phyloP scores from a whole-genome alignment of 2,113 vertebrate genomes.

The Myiozetetes cayanensis region DNA sequence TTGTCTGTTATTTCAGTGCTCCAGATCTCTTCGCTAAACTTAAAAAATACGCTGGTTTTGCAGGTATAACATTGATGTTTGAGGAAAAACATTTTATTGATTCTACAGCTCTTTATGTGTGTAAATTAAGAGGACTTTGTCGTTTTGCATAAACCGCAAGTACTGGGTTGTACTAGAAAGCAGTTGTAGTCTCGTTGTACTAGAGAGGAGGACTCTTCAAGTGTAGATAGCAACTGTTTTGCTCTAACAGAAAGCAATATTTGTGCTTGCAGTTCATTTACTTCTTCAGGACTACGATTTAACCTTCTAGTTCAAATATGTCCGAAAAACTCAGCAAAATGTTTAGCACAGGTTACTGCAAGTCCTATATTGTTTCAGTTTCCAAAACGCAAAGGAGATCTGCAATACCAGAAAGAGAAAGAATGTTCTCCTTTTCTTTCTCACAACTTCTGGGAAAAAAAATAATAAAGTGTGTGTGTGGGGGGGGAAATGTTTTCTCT shows the following conservation, averaged over 20 bases:
- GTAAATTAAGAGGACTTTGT: not conserved
- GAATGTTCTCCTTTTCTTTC: not conserved
- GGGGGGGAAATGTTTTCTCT: not conserved
- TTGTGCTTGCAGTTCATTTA: not conserved
- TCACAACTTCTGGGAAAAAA: not conserved
- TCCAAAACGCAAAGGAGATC: not conserved
- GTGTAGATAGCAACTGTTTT: not conserved
- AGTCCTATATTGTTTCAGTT: not conserved
- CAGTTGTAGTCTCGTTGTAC: not conserved
- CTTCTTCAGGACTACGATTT: not conserved
- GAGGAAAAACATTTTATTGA: not conserved
- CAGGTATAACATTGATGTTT: not conserved
- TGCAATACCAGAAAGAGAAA: not conserved
- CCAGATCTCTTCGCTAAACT: not conserved
- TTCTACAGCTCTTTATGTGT: not conserved
- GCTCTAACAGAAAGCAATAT: not conserved
- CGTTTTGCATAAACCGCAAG: not conserved
- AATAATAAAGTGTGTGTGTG: not conserved
- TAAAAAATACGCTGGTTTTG: not conserved
- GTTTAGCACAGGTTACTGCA: not conserved
- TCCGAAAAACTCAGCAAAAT: not conserved
- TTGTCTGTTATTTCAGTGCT: not conserved
- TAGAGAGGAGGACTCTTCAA: not conserved
- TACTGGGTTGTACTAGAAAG: not conserved
- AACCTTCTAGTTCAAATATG: not conserved